Percentiles rank a stretch among this genome's conserved stretches.
Evolutionary conservation across 2,888 invertebrate species (phyloP).

Genomic region (Gryllus longicercus): DNA sequence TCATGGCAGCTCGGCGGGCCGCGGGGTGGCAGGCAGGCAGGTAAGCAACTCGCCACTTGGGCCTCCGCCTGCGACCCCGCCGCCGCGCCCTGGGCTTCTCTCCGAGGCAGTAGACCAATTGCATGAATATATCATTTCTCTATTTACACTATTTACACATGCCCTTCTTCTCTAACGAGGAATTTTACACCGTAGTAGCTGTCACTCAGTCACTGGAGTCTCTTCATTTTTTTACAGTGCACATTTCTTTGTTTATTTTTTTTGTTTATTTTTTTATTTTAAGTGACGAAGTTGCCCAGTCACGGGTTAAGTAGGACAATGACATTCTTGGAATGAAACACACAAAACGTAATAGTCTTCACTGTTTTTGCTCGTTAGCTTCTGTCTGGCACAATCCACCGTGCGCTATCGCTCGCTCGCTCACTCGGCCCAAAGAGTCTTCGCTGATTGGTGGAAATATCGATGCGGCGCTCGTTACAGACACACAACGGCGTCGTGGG

Average conservation of each 20-base stretch:
- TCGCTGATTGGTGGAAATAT: not conserved
- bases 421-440: no score
- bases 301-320: not conserved
- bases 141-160: not conserved
- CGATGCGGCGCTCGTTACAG: not conserved
- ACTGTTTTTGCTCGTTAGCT: no score
- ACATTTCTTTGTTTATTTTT: not conserved
- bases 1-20: no score
- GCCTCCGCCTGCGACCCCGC: no score
- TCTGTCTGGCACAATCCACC: no score
- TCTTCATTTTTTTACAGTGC: not conserved
- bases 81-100: not conserved
- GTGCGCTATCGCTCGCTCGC: no score
- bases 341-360: not conserved
- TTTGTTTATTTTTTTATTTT: not conserved
- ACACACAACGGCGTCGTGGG: no score
- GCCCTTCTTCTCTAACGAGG: not conserved
- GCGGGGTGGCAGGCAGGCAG: no score
- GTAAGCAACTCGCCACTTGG: no score
- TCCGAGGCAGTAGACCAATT: not conserved
- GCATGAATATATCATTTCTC: not conserved
- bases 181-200: not conserved
- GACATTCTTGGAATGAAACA: slow-evolving; percentile 10
- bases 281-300: not conserved
- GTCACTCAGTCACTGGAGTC: not conserved